A percentile compares a stretch with the other conserved stretches of the same genome.
phyloP scores from a whole-genome alignment of 2,797 vertebrate species.

The Silurus lanzhouensis region DNA sequence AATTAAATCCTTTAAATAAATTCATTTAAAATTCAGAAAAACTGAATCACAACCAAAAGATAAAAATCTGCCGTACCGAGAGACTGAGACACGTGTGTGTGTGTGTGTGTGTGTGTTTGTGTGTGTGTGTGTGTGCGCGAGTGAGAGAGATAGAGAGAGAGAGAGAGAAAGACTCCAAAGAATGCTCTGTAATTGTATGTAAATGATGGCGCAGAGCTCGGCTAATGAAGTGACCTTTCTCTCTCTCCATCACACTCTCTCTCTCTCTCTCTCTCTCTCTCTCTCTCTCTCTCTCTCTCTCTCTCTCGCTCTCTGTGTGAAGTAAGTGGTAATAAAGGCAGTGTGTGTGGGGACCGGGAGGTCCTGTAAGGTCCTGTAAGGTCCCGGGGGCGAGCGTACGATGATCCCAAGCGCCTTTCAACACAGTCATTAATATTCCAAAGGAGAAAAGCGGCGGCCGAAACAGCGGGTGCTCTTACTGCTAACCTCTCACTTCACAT shows the following conservation, averaged over 20 bases:
- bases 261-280: slow-evolving; percentile 36
- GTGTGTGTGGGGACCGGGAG: slow-evolving; percentile 25
- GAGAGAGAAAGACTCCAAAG: too few relatives aligned
- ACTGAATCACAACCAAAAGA: too few relatives aligned
- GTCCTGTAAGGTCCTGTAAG: not conserved
- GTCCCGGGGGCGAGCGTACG: slow-evolving; percentile 46
- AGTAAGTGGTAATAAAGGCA: slow-evolving; percentile 56
- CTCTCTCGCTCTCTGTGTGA: slow-evolving; percentile 37
- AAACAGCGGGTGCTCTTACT: not conserved
- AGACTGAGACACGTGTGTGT: not conserved
- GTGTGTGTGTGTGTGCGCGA: not conserved
- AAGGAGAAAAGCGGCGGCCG: not conserved
- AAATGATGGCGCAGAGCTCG: slow-evolving; percentile 52
- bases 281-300: slow-evolving; percentile 23
- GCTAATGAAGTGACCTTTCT: slow-evolving; percentile 53
- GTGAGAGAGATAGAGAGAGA: too few relatives aligned
- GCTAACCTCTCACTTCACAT: not conserved
- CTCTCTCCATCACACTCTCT: not conserved
- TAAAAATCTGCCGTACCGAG: not conserved
- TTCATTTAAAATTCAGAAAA: not conserved
- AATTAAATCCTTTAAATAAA: not conserved
- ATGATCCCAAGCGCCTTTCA: slow-evolving; percentile 51
- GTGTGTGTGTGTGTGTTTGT: not conserved
- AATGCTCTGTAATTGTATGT: slow-evolving; percentile 56
- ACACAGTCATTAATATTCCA: slow-evolving; percentile 58